Evolutionary conservation across 1,140 invertebrate genomes (phyloP), one percentile per base, ranked within the genome.

Genomic region (Lanistes nyassanus): DNA sequence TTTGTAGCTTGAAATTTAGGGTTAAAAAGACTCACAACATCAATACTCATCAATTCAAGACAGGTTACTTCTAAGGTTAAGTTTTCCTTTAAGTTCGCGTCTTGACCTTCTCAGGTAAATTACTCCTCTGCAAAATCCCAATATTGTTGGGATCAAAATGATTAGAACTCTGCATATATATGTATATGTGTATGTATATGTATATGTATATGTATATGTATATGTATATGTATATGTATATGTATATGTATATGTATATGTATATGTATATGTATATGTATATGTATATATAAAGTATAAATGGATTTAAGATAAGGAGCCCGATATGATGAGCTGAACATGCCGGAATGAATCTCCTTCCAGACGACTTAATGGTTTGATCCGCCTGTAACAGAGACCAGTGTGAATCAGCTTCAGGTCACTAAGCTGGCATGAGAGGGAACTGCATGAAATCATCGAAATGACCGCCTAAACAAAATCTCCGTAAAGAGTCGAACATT

Each of bases 131-230:
- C n/a, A n/a, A n/a, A n/a, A n/a, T n/a, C n/a, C n/a, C n/a, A n/a
- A n/a, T n/a, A n/a, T n/a, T n/a, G n/a, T n/a, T n/a, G n/a, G n/a
- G n/a, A n/a, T n/a, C n/a, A n/a, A n/a, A n/a, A n/a, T n/a, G n/a
- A n/a, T n/a, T n/a, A n/a, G n/a, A n/a, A n/a, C n/a, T n/a, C n/a
- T 55, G 65, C 55, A 65, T 69, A 42, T 69, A 29, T 68, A 29
- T 69, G 74, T 75, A 47, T 70, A 42, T 69, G 74, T 67, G 39
- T 75, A 47, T 75, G 74, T 69, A 42, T 75, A 65, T 75, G 42
- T 75, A 42, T 75, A 42, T 75, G 74, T 69, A 29, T 75, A 42
- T 75, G 23, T 1, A 39, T 69, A 42, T 51, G 51, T 51, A 42
- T 69, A 29, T 47, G 67, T 51, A 9, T 69, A 42, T 69, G 37